A percentile compares a stretch with the other conserved stretches of the same genome.
Conservation (phyloP, 2,113 vertebrate genomes). For the Pteronura brasiliensis region DNA sequence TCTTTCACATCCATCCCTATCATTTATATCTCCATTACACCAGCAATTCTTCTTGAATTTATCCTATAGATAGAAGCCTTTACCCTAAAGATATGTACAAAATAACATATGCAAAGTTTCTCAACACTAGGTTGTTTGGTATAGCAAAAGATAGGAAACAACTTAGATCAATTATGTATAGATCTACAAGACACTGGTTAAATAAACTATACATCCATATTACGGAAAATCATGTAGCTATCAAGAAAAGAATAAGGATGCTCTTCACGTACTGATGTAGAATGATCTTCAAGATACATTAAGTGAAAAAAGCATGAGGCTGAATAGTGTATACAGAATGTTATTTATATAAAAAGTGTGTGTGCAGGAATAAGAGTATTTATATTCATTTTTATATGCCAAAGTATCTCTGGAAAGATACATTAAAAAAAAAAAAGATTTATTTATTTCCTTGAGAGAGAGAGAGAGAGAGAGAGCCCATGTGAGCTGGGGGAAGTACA, state of each 20-base stretch:
- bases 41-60: constrained; percentile 21
- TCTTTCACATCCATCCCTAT: neutral
- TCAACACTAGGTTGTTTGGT: neutral
- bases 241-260: neutral
- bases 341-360: neutral
- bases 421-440: neutral
- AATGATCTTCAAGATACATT: neutral
- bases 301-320: neutral
- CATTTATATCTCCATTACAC: neutral
- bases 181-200: neutral
- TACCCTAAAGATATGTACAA: neutral
- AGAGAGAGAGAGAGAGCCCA: neutral
- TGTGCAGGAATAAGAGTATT: neutral
- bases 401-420: neutral
- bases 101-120: constrained; percentile 23
- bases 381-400: neutral
- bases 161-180: neutral
- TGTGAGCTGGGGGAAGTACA: neutral
- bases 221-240: neutral
- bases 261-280: neutral
- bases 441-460: neutral
- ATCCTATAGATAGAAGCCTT: neutral
- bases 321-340: neutral
- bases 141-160: neutral
- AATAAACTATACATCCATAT: neutral